Conservation (phyloP, 2,113 vertebrate species). For the Mesembrinibis cayennensis region DNA sequence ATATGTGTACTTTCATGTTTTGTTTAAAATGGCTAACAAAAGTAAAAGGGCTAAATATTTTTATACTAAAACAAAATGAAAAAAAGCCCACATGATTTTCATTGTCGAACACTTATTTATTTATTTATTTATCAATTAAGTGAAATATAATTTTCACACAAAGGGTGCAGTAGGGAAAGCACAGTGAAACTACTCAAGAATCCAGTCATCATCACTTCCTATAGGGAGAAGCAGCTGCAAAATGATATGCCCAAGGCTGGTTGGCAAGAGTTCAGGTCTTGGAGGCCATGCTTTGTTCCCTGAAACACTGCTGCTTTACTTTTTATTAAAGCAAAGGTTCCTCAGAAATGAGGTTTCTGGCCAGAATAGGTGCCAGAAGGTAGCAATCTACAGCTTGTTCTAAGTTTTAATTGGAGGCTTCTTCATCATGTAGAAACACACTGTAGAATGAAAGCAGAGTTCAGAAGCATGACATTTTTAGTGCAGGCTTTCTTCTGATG, state of each 20-base stretch:
- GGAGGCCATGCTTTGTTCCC: not conserved
- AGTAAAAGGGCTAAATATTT: not conserved
- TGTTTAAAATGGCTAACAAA: not conserved
- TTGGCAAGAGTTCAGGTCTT: not conserved
- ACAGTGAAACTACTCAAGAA: not conserved
- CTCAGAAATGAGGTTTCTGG: not conserved
- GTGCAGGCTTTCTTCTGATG: not conserved
- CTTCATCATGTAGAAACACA: not conserved
- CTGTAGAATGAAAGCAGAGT: not conserved
- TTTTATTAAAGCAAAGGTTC: not conserved
- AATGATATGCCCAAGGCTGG: not conserved
- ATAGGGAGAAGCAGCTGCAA: not conserved
- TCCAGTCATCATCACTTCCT: not conserved
- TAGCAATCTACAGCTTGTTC: not conserved
- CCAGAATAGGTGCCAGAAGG: not conserved
- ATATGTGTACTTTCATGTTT: not conserved
- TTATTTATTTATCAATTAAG: not conserved
- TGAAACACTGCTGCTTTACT: not conserved
- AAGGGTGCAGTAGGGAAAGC: not conserved
- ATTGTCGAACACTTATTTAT: not conserved
- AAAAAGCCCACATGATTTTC: not conserved
- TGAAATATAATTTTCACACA: not conserved
- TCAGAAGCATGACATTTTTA: not conserved
- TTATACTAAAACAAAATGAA: not conserved
- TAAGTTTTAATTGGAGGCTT: not conserved